Base-by-base conservation (phyloP, 92 coral and sea anemone genomes). In the Epizoanthus stellaris region DNA sequence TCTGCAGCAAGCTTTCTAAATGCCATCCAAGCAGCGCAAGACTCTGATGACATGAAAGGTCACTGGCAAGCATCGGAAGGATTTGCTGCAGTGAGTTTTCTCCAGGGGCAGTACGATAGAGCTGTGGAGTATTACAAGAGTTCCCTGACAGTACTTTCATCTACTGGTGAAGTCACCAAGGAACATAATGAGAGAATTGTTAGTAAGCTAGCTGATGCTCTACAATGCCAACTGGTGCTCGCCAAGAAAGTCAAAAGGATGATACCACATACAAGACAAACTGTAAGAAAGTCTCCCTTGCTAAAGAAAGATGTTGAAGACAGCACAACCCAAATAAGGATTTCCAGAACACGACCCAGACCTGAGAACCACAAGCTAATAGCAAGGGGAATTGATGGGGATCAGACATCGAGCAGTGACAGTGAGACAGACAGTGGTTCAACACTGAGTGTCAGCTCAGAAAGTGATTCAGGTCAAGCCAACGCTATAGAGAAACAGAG, bases 11-110 rank as follows among this genome's bases (percentile, higher is more conserved):
- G 94, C 56, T 97, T 97, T 39, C 72, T 86, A 10, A 95, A 92
- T 88, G 99, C 99, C 15, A 84, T 94, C 64, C 97, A 97, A 82
- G 98, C 97, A 75, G 93, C 97, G 43, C 82, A 92, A 74, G 98
- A 95, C 69, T 88, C 93, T 3, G 81, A 80, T 34, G 98, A 97
- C 63, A 86, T 79, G 47, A 69, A 80, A 52, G 91, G 99, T 17
- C 92, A 92, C 86, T 97, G 99, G 98, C 99, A 97, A 63, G 98
- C 99, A 10, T 85, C 86, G 13, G 99, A 97, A 74, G 99, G 99
- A 1, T 87, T 97, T 59, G 98, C 99, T 6, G 99, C 99, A 4
- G 95, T 94, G 2, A 80, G 90, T 82, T 97, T 97, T 65, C 91
- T 94, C 43, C 87, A 87, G 73, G 89, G 87, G 69, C 91, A 93